Conservation (phyloP, 2,888 invertebrate genomes). For the Pristionchus maxplancki region DNA sequence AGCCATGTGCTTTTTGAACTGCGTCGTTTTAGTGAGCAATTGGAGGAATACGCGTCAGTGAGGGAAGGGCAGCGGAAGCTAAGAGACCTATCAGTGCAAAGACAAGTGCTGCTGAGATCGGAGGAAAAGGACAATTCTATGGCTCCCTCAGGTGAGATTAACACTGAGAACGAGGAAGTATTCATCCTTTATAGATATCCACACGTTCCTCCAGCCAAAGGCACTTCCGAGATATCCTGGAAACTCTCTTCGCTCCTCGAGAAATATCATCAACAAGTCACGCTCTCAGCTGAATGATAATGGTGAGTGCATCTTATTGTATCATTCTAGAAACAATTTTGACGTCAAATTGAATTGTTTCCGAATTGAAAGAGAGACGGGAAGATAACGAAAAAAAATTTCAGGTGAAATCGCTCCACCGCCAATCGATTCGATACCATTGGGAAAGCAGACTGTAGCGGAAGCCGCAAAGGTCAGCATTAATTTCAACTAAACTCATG, state of each 20-base stretch:
- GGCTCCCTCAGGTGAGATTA: conserved; percentile 46
- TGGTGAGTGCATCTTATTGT: conserved; percentile 18
- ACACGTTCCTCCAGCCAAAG: conserved; percentile 65
- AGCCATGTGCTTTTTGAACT: too few species aligned
- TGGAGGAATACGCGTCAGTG: conserved; percentile 75
- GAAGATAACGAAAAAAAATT: too few species aligned
- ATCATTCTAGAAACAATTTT: neutral
- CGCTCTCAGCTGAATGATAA: conserved; percentile 61
- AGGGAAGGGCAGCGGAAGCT: conserved; percentile 75
- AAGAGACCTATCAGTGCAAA: conserved; percentile 75
- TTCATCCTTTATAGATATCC: conserved; percentile 65
- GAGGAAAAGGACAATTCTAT: conserved; percentile 55
- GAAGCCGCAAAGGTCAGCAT: conserved; percentile 67
- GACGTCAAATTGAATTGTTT: neutral
- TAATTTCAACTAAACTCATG: neutral
- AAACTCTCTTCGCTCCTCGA: conserved; percentile 12
- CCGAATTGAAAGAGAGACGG: neutral
- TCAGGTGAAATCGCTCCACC: conserved; percentile 61
- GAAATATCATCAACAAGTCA: conserved; percentile 56
- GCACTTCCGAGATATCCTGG: conserved; percentile 52
- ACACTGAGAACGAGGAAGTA: neutral
- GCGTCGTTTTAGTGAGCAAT: conserved; percentile 76
- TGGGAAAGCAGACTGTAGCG: conserved; percentile 77
- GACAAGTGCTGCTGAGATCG: conserved; percentile 74
- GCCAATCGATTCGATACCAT: conserved; percentile 64